Evolutionary conservation across 2,113 vertebrate genomes (phyloP).

Genomic region (Mormyrus iriodes): DNA sequence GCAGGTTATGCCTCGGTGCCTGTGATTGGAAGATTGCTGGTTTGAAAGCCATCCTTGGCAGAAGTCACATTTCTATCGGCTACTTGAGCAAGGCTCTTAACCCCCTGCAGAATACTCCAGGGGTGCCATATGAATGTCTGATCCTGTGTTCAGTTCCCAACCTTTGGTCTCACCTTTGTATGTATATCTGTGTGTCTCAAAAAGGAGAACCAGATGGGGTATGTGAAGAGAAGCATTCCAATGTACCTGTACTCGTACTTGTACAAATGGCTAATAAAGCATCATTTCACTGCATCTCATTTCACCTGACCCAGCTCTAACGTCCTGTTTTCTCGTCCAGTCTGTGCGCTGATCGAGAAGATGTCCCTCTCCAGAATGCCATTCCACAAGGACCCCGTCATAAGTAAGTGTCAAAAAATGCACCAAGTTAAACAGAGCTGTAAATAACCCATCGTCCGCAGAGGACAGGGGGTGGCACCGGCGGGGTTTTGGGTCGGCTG

Average conservation of each 20-base stretch:
- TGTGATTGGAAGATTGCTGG: neutral
- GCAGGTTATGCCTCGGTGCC: neutral
- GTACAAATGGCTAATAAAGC: neutral
- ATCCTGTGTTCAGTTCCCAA: neutral
- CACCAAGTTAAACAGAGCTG: neutral
- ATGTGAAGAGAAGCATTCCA: neutral
- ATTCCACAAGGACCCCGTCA: conserved; percentile 68
- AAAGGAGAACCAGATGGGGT: neutral
- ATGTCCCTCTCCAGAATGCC: conserved; percentile 85
- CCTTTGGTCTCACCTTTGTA: neutral
- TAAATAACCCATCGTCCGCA: neutral
- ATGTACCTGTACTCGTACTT: neutral
- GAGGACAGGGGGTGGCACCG: neutral
- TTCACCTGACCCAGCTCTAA: neutral
- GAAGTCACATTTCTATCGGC: too few species aligned
- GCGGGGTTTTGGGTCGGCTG: neutral
- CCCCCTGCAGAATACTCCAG: too few species aligned
- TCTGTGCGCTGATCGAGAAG: conserved; percentile 82
- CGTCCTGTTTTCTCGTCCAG: conserved; percentile 50
- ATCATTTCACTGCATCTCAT: neutral
- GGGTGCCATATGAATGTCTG: too few species aligned
- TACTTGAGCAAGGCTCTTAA: too few species aligned
- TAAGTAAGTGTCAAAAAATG: conserved; percentile 58
- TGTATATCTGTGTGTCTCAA: neutral
- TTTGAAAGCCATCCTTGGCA: neutral